Percentiles rank a stretch among this genome's conserved stretches.
These are phyloP conservation scores for Pseudorectes ferrugineus DNA, from an alignment of 2,113 vertebrate species.

Conservation along the genomic window DNA sequence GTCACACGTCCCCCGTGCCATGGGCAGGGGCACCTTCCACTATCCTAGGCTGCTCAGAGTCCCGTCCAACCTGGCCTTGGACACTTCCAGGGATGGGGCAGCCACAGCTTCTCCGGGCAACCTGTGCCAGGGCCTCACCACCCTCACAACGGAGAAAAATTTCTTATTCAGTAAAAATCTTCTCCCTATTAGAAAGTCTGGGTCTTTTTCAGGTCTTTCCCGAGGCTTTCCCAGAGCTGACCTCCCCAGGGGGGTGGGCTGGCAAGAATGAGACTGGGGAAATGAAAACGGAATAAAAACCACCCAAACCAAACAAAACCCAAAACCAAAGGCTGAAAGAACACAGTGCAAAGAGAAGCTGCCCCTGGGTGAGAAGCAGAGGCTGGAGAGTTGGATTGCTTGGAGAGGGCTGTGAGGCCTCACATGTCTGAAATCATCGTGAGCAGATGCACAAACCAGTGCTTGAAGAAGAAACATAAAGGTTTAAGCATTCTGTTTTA, in stretches of 20 bases:
- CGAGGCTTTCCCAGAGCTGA: not conserved
- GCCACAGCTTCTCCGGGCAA: fast-evolving
- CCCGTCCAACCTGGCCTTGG: fast-evolving
- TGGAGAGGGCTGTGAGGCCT: not conserved
- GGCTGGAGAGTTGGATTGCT: not conserved
- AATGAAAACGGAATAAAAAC: not conserved
- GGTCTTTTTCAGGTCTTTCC: not conserved
- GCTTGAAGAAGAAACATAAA: not conserved
- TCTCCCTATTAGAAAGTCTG: fast-evolving
- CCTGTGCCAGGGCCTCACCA: not conserved
- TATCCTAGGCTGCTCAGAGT: fast-evolving
- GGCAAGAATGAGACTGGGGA: fast-evolving
- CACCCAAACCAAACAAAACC: not conserved
- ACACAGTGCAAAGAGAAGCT: not conserved
- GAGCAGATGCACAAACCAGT: not conserved
- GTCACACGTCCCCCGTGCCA: not conserved
- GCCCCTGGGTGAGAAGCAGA: fast-evolving
- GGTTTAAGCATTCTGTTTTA: not conserved
- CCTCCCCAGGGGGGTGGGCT: not conserved
- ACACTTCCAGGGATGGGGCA: not conserved
- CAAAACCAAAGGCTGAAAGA: too few species aligned
- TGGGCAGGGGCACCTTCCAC: too few species aligned
- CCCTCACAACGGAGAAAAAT: not conserved
- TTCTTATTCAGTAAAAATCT: too few species aligned
- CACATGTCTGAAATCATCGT: fast-evolving